Conservation (phyloP, 2,888 invertebrate genomes). For the Matsumyia berberina region DNA sequence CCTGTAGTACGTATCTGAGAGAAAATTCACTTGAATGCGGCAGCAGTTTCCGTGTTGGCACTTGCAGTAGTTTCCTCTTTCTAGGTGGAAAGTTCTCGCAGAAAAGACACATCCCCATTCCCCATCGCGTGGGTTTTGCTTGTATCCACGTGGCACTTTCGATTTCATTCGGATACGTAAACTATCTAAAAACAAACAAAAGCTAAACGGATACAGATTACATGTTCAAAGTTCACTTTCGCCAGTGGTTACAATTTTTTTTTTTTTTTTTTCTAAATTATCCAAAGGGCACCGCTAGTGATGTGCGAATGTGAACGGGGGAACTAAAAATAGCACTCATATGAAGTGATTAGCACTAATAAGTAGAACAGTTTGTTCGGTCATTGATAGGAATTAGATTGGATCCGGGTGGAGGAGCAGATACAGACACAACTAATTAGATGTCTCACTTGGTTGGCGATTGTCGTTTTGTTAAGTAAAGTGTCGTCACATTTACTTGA, state of each 20-base stretch:
- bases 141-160: slow-evolving; percentile 26
- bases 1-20: background rate
- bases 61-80: background rate
- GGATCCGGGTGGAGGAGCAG: background rate
- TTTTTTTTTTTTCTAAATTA: background rate
- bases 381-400: background rate
- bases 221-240: slow-evolving; percentile 20
- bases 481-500: background rate
- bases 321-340: background rate
- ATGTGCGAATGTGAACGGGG: background rate
- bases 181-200: background rate
- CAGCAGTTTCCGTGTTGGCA: slow-evolving; percentile 1
- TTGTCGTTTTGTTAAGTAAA: background rate
- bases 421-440: background rate
- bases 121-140: background rate
- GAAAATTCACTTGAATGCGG: slow-evolving; percentile 15
- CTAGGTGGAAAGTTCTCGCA: background rate
- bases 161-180: slow-evolving; percentile 13
- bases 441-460: background rate
- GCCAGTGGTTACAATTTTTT: background rate
- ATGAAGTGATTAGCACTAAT: background rate
- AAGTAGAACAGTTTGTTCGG: background rate
- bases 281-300: too few species aligned
- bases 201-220: background rate
- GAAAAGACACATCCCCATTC: background rate